These are phyloP conservation scores for Thaumetopoea pityocampa DNA, from an alignment of 1,140 invertebrate species.

Conservation along the genomic window DNA sequence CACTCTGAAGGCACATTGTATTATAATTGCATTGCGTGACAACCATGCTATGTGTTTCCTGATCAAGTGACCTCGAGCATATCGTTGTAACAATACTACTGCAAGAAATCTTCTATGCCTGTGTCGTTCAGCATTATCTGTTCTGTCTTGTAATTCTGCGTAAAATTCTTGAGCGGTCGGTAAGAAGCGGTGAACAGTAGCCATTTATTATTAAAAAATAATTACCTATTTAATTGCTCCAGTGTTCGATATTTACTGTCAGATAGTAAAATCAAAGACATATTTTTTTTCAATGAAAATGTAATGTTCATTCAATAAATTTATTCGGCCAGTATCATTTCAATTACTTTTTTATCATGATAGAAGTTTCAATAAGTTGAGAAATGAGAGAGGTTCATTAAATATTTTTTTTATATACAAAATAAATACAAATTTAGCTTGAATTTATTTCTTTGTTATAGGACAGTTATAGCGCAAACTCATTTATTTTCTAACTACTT, in stretches of 20 bases:
- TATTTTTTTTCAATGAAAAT: too few relatives aligned
- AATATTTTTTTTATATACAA: too few relatives aligned
- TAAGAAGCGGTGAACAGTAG: slow-evolving; percentile 43
- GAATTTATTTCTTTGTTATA: too few relatives aligned
- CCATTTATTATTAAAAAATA: slow-evolving; percentile 42
- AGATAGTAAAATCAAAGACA: not conserved
- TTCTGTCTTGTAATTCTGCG: slow-evolving; percentile 39
- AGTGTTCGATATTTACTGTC: not conserved
- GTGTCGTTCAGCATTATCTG: slow-evolving; percentile 36
- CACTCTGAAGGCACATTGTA: slow-evolving; percentile 60
- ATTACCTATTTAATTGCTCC: not conserved
- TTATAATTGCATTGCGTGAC: slow-evolving; percentile 50
- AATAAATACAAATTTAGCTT: too few relatives aligned
- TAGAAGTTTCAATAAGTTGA: too few relatives aligned
- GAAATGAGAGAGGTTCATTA: too few relatives aligned
- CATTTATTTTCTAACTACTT: too few relatives aligned
- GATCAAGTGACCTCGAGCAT: slow-evolving; percentile 53
- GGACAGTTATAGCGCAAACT: too few relatives aligned
- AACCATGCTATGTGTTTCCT: slow-evolving; percentile 59
- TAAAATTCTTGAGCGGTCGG: slow-evolving; percentile 43
- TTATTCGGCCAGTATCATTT: not conserved
- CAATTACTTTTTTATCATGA: too few relatives aligned
- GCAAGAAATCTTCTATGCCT: slow-evolving; percentile 44
- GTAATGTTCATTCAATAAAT: too few relatives aligned
- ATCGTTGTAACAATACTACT: slow-evolving; percentile 44